A percentile compares a stretch with the other conserved stretches of the same genome.
Evolutionary conservation across 2,888 invertebrate species (phyloP).

Genomic region (Anthrax anthrax): DNA sequence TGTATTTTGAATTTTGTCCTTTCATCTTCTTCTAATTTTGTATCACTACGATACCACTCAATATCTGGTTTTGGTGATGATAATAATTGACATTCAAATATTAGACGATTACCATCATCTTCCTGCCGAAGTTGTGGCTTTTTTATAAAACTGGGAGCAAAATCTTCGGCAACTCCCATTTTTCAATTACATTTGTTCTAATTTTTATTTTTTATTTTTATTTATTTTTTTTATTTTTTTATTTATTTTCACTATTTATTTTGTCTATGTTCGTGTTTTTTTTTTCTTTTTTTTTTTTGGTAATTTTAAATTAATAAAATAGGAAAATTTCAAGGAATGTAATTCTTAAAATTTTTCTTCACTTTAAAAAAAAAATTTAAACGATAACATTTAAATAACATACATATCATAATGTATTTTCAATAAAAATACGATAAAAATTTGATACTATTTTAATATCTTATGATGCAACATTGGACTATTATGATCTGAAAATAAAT

Average conservation of each 20-base stretch:
- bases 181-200: slow-evolving; percentile 4
- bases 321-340: background rate
- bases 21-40: slow-evolving; percentile 65
- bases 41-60: slow-evolving; percentile 82
- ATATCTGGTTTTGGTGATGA: slow-evolving; percentile 82
- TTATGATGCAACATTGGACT: too few relatives aligned
- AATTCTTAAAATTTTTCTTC: background rate
- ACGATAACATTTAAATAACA: too few relatives aligned
- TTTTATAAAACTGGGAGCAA: slow-evolving; percentile 96
- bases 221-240: background rate
- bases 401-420: too few relatives aligned
- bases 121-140: slow-evolving; percentile 95
- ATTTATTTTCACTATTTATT: background rate
- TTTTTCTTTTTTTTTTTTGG: background rate
- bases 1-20: slow-evolving; percentile 82
- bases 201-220: background rate
- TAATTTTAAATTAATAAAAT: background rate
- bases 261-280: background rate
- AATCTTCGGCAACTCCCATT: slow-evolving; percentile 55
- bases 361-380: too few relatives aligned
- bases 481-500: too few relatives aligned
- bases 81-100: slow-evolving; percentile 85
- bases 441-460: too few relatives aligned
- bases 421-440: too few relatives aligned
- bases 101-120: slow-evolving; percentile 86